A percentile compares a stretch with the other conserved stretches of the same genome.
phyloP scores from a whole-genome alignment of 2,113 vertebrate genomes.

The Sakesphorus luctuosus region DNA sequence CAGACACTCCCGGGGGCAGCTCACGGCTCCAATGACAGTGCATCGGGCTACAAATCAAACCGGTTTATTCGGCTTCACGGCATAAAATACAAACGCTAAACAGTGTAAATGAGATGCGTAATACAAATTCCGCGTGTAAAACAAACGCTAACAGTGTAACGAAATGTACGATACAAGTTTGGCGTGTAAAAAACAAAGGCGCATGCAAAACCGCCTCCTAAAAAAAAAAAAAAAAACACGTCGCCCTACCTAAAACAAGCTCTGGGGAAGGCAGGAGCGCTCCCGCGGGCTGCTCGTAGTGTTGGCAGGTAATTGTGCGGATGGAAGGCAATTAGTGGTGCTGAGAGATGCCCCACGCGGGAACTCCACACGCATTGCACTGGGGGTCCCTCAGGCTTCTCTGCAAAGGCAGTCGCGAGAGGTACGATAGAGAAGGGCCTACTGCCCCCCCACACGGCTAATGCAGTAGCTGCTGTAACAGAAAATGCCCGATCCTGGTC shows the following conservation, averaged over 20 bases:
- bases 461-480: neutral
- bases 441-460: no score
- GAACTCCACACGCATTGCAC: fast-evolving
- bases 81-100: neutral
- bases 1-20: fast-evolving
- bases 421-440: neutral
- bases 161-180: neutral
- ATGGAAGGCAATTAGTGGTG: neutral
- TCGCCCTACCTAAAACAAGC: neutral
- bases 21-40: fast-evolving
- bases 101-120: neutral
- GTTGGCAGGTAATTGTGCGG: neutral
- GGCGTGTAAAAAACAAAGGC: neutral
- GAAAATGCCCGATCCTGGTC: fast-evolving
- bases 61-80: slow-evolving; percentile 19
- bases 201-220: slow-evolving; percentile 1
- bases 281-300: neutral
- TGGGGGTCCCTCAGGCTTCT: neutral
- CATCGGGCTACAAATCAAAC: neutral
- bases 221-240: neutral
- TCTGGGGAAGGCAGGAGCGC: neutral
- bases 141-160: neutral
- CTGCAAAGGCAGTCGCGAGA: neutral
- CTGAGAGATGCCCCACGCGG: neutral
- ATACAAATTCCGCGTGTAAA: neutral